Evolutionary conservation across 2,113 vertebrate genomes (phyloP).

Genomic region (Setophaga kirtlandii): DNA sequence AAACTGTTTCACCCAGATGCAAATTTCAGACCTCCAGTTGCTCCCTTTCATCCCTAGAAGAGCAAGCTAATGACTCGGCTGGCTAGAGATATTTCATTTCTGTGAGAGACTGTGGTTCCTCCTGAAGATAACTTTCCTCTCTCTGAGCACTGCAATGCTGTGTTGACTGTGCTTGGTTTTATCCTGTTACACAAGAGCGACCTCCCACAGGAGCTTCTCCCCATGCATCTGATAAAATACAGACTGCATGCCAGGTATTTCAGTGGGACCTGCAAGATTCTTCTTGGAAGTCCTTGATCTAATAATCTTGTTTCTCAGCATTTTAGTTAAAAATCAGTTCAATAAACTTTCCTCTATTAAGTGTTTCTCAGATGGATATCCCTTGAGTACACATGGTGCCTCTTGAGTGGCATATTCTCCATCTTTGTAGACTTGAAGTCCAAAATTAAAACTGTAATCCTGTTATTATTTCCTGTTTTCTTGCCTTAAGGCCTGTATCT

Average conservation of each 20-base stretch:
- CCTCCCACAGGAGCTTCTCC: not conserved
- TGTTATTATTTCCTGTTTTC: not conserved
- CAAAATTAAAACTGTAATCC: not conserved
- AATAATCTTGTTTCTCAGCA: rapidly evolving
- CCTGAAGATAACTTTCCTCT: rapidly evolving
- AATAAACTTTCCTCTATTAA: not conserved
- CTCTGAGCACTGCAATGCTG: rapidly evolving
- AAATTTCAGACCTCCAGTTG: not conserved
- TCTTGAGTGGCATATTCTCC: not conserved
- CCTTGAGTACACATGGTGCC: no score
- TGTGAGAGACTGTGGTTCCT: not conserved
- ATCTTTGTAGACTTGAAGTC: not conserved
- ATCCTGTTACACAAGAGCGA: not conserved
- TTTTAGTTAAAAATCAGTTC: not conserved
- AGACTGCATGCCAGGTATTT: not conserved
- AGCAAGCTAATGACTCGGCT: not conserved
- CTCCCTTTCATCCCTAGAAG: not conserved
- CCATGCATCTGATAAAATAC: not conserved
- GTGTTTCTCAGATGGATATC: not conserved
- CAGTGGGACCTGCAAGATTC: not conserved
- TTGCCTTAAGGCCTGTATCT: not conserved
- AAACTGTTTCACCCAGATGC: not conserved
- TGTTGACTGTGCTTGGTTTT: not conserved
- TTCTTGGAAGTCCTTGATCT: not conserved
- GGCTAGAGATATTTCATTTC: not conserved